A percentile compares a stretch with the other conserved stretches of the same genome.
These are phyloP conservation scores for Polymixis flavicincta DNA, from an alignment of 2,888 invertebrate genomes.

Conservation along the genomic window DNA sequence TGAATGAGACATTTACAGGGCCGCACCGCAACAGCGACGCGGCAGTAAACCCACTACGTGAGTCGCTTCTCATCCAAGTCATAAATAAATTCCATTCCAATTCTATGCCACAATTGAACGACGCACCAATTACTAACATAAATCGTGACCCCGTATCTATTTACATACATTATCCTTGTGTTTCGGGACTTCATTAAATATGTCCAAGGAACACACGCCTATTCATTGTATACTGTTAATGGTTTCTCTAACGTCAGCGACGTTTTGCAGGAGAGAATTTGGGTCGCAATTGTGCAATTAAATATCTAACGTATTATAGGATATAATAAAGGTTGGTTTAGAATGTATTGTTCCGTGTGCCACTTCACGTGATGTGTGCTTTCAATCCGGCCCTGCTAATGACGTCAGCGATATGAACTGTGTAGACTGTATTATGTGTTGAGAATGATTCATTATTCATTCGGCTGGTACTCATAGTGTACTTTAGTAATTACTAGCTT, in stretches of 20 bases:
- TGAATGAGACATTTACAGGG: slow-evolving; percentile 42
- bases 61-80: slow-evolving; percentile 34
- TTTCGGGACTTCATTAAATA: slow-evolving; percentile 75
- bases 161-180: slow-evolving; percentile 76
- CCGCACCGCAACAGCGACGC: slow-evolving; percentile 21
- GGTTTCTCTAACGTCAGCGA: slow-evolving; percentile 55
- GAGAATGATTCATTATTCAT: slow-evolving; percentile 36
- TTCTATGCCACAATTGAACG: slow-evolving; percentile 60
- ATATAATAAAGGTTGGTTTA: slow-evolving; percentile 36
- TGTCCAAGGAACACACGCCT: slow-evolving; percentile 66
- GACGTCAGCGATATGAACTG: slow-evolving; percentile 24
- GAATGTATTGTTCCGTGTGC: slow-evolving; percentile 46
- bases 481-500: not conserved
- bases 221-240: slow-evolving; percentile 58
- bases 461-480: slow-evolving; percentile 1
- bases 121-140: slow-evolving; percentile 70
- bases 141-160: slow-evolving; percentile 73
- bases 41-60: slow-evolving; percentile 53
- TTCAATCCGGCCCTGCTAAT: slow-evolving; percentile 45
- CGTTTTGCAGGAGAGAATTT: slow-evolving; percentile 45
- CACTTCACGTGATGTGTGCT: slow-evolving; percentile 45
- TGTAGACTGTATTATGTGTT: slow-evolving; percentile 26
- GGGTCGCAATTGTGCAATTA: slow-evolving; percentile 41
- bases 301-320: slow-evolving; percentile 37
- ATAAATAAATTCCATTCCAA: slow-evolving; percentile 68